Percentiles rank a stretch among this genome's conserved stretches.
phyloP scores from a whole-genome alignment of 2,888 invertebrate species.

The Hypsopygia costalis region DNA sequence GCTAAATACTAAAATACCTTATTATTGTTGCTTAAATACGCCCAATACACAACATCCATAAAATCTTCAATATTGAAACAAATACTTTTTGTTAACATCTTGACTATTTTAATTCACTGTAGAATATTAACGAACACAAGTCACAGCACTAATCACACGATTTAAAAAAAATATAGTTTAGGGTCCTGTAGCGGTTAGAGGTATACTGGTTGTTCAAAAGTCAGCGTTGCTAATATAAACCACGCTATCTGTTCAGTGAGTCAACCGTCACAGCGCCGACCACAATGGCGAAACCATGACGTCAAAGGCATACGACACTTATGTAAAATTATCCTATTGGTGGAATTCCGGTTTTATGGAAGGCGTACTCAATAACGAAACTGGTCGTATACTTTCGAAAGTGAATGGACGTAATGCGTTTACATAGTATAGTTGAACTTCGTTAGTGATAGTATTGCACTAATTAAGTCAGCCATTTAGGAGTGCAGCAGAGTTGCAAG shows the following conservation, averaged over 20 bases:
- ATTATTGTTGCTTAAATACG: conserved; percentile 45
- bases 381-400: conserved; percentile 5
- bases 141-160: conserved; percentile 11
- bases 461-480: too few species aligned
- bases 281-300: conserved; percentile 39
- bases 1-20: conserved; percentile 36
- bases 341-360: conserved; percentile 34
- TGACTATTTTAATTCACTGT: conserved; percentile 18
- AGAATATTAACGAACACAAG: conserved; percentile 3
- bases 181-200: conserved; percentile 18
- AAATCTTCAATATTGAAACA: conserved; percentile 63
- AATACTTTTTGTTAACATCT: conserved; percentile 58
- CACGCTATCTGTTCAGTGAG: conserved; percentile 40
- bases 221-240: conserved; percentile 49
- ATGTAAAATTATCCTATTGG: conserved; percentile 33
- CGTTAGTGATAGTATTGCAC: too few species aligned
- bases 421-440: too few species aligned
- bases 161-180: conserved; percentile 4
- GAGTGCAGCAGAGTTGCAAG: too few species aligned
- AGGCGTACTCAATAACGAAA: conserved; percentile 9
- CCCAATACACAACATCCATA: conserved; percentile 68
- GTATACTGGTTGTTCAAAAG: conserved; percentile 38
- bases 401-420: conserved; percentile 1
- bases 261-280: conserved; percentile 29
- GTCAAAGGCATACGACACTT: conserved; percentile 40